Conservation (phyloP, 1,140 invertebrate species). For the Samia ricini region DNA sequence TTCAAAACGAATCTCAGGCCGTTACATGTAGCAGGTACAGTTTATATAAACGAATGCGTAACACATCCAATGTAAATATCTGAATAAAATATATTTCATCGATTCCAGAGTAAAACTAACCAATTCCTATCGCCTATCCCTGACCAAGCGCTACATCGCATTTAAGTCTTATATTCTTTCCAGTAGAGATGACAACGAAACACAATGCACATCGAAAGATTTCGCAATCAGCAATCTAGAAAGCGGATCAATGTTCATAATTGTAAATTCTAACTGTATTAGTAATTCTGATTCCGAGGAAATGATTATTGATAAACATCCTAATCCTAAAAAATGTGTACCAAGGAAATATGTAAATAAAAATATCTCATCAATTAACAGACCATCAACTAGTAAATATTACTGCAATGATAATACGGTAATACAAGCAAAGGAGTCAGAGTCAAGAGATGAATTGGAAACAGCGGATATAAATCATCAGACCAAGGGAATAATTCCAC, state of each 20-base stretch:
- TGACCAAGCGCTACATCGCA: slow-evolving; percentile 23
- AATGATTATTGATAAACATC: slow-evolving; percentile 30
- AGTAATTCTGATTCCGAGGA: slow-evolving; percentile 42
- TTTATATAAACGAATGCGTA: slow-evolving; percentile 23
- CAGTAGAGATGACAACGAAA: slow-evolving; percentile 39
- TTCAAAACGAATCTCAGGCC: slow-evolving; percentile 34
- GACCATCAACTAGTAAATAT: slow-evolving; percentile 42
- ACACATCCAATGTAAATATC: slow-evolving; percentile 10
- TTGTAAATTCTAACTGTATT: slow-evolving; percentile 33
- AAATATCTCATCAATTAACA: slow-evolving; percentile 21
- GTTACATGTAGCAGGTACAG: slow-evolving; percentile 38
- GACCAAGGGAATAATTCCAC: slow-evolving; percentile 42
- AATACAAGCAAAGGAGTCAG: slow-evolving; percentile 15
- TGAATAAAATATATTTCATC: slow-evolving; percentile 35
- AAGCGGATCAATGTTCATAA: slow-evolving; percentile 39
- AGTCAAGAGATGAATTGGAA: slow-evolving; percentile 38
- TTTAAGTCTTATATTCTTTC: slow-evolving; percentile 45
- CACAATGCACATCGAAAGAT: slow-evolving; percentile 31
- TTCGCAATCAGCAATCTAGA: slow-evolving; percentile 15
- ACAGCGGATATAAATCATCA: slow-evolving; percentile 47
- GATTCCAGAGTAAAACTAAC: slow-evolving; percentile 25
- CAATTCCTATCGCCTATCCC: slow-evolving; percentile 8
- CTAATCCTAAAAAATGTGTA: slow-evolving; percentile 17
- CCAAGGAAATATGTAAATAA: slow-evolving; percentile 29
- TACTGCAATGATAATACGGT: slow-evolving; percentile 10